These are phyloP conservation scores for Nasonia longicornis DNA, from an alignment of 1,140 invertebrate genomes.

Conservation along the genomic window DNA sequence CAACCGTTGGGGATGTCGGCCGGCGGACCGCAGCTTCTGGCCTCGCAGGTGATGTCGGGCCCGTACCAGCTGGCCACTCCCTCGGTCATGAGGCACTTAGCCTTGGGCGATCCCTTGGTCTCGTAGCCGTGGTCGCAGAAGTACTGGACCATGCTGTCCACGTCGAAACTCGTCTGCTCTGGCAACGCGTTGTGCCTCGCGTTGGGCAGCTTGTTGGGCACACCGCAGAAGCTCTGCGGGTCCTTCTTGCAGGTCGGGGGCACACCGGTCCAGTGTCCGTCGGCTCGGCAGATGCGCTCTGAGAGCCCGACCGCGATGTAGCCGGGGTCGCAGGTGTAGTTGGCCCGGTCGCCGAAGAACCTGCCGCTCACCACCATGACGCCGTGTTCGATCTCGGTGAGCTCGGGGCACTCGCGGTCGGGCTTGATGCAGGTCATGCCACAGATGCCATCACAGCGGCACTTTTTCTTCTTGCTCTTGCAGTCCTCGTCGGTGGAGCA, in stretches of 20 bases:
- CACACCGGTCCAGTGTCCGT: constrained; percentile 91
- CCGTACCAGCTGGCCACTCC: constrained; percentile 87
- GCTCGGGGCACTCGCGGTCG: constrained; percentile 86
- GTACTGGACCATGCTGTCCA: constrained; percentile 89
- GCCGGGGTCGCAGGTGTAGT: constrained; percentile 88
- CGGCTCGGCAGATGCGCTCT: constrained; percentile 89
- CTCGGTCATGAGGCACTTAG: constrained; percentile 92
- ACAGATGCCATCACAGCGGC: constrained; percentile 95
- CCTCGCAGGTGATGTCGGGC: constrained; percentile 94
- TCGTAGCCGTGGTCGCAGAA: constrained; percentile 91
- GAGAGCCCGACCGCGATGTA: constrained; percentile 88
- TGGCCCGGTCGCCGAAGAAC: constrained; percentile 82
- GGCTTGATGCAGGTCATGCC: constrained; percentile 98
- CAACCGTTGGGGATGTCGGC: constrained; percentile 90
- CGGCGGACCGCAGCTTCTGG: constrained; percentile 88
- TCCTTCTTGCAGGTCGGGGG: constrained; percentile 91
- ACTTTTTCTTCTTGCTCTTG: constrained; percentile 96
- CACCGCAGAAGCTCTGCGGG: constrained; percentile 85
- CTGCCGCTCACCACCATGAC: constrained; percentile 78
- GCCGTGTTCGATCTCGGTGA: constrained; percentile 79
- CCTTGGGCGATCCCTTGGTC: constrained; percentile 84
- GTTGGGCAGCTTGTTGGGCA: constrained; percentile 88
- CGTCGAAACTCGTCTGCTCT: constrained; percentile 85
- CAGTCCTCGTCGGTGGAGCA: constrained; percentile 96
- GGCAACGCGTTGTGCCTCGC: constrained; percentile 87